Conservation (phyloP, 2,888 invertebrate species). For the Athalia rosae region DNA sequence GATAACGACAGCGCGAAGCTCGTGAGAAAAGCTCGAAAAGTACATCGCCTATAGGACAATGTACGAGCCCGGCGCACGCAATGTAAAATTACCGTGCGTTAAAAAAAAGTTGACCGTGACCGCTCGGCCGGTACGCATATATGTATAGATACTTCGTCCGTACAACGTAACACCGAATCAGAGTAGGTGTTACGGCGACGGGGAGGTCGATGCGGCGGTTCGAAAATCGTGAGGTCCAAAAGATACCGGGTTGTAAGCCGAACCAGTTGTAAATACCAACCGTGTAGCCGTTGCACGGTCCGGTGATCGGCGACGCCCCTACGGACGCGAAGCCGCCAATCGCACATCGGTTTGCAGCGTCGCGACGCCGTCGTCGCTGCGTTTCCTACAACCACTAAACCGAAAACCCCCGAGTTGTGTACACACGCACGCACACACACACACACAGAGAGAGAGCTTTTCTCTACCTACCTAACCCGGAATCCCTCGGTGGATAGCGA, state of each 20-base stretch:
- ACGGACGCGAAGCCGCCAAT: slow-evolving; percentile 72
- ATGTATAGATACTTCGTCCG: not conserved
- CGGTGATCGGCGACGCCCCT: slow-evolving; percentile 73
- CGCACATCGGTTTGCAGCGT: slow-evolving; percentile 72
- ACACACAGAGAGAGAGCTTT: slow-evolving; percentile 50
- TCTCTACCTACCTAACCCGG: slow-evolving; percentile 17
- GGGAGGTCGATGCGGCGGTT: not conserved
- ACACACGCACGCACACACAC: slow-evolving; percentile 59
- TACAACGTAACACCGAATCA: not conserved
- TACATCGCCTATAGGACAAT: too few relatives aligned
- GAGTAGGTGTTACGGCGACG: not conserved
- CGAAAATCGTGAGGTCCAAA: slow-evolving; percentile 24
- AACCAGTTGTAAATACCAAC: not conserved
- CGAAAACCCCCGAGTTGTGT: too few relatives aligned
- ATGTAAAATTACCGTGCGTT: not conserved
- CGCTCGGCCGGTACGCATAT: not conserved
- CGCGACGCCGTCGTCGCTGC: slow-evolving; percentile 69
- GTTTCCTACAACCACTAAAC: slow-evolving; percentile 55
- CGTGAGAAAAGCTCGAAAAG: slow-evolving; percentile 25
- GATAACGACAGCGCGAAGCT: too few relatives aligned
- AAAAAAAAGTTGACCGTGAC: slow-evolving; percentile 30
- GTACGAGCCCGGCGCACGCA: too few relatives aligned
- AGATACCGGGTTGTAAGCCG: not conserved
- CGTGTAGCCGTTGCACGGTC: slow-evolving; percentile 65
- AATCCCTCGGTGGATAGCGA: slow-evolving; percentile 58